Base-by-base conservation (phyloP, 1,140 invertebrate species). In the Ceratina calcarata region DNA sequence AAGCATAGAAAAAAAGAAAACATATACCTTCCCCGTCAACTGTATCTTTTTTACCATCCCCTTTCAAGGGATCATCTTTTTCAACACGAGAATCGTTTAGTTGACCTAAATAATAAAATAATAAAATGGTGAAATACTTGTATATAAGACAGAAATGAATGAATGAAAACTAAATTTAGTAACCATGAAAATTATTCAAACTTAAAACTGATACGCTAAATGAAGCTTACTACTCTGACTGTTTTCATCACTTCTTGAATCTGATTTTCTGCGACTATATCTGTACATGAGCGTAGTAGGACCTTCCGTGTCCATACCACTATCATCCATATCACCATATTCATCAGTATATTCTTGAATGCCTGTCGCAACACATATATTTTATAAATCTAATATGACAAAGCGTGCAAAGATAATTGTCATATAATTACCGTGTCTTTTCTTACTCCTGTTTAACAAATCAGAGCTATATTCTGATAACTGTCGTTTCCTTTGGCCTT, bases 191-290 rank as follows among this genome's bases (percentile, higher is more conserved):
- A 60, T 51, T 27, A 72, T 55, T 7, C 32, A 1, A 22, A 51
- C 18, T 53, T 4, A 53, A 70, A 83, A 74, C 68, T 12, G 58
- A 45, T 70, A 15, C 12, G 20, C 15, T 68, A 62, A 22, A 10
- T 70, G 60, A 77, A 51, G 55, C 91, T 92, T 89, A 92, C 91
- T 92, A 80, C 89, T 92, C 76, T 92, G 90, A 69, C 89, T 92
- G 76, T 91, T 92, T 67, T 93, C 91, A 32, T 92, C 91, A 22
- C 90, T 92, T 72, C 92, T 92, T 8, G 89, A 78, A 67, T 93
- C 91, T 7, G 90, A 92, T 86, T 93, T 93, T 53, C 90, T 86
- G 51, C 90, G 88, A 81, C 92, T 92, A 75, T 90, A 93, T 84
- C 92, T 91, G 80, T 93, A 92, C 53, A 90, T 88, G 67, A 88